Evolutionary conservation across 2,797 vertebrate genomes (phyloP).

Genomic region (Argyrosomus regius): DNA sequence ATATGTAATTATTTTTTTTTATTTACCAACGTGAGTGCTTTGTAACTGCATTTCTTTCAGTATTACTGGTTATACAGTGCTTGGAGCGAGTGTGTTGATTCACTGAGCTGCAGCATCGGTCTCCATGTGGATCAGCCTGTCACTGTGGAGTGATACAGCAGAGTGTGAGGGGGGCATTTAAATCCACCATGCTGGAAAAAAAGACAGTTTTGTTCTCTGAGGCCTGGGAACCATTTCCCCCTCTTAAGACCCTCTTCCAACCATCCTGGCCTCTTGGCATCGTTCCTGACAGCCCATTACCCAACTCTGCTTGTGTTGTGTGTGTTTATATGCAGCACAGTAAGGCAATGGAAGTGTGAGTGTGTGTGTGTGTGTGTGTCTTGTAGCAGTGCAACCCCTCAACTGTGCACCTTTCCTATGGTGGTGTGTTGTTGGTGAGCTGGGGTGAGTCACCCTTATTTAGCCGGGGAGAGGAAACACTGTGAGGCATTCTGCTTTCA

Average conservation of each 20-base stretch:
- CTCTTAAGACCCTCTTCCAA: constrained; percentile 64
- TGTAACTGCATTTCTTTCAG: constrained; percentile 1
- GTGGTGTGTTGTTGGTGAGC: constrained; percentile 25
- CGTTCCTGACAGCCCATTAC: constrained; percentile 56
- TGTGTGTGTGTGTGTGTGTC: constrained; percentile 18
- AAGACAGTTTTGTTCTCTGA: constrained; percentile 71
- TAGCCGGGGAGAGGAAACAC: constrained; percentile 58
- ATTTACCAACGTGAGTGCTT: neutral
- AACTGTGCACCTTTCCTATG: constrained; percentile 29
- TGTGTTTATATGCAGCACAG: constrained; percentile 35
- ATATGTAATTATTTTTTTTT: neutral
- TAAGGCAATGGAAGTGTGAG: constrained; percentile 1
- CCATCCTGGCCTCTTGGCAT: constrained; percentile 76
- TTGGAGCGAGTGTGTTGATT: constrained; percentile 17
- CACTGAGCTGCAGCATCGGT: constrained; percentile 6
- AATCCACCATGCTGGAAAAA: constrained; percentile 55
- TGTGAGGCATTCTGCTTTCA: constrained; percentile 65
- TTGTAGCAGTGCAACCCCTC: constrained; percentile 20
- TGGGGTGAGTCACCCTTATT: constrained; percentile 39
- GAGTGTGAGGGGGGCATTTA: constrained; percentile 51
- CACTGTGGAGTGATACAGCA: constrained; percentile 22
- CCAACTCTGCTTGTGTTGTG: constrained; percentile 47
- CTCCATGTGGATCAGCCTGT: constrained; percentile 49
- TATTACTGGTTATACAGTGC: neutral
- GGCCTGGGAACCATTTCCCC: constrained; percentile 77